Base-by-base conservation (phyloP, 2,888 invertebrate genomes). In the Papilio elwesi region DNA sequence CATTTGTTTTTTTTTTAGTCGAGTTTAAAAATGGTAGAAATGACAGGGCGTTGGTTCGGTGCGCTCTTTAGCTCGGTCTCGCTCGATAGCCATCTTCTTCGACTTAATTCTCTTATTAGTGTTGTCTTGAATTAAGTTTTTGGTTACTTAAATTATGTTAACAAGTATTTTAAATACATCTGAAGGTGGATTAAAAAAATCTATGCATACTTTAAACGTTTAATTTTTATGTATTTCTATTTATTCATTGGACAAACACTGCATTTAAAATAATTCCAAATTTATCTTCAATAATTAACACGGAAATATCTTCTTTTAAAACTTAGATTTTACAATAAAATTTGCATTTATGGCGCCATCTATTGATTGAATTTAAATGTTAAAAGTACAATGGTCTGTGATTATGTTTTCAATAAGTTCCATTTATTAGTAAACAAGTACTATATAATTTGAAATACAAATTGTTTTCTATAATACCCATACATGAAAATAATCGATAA, bases 41-140 rank as follows among this genome's bases (percentile, higher is more conserved):
- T 89, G 92, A 89, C 90, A 88, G 89, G 87, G 87, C 87, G 85
- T 85, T 57, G 57, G 36, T 57, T 85, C 84, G 83, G 81, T 79
- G 85, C 83, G 87, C 83, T 86, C 83, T 82, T 85, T 83, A 76
- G 82, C 81, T 80, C 83, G 87, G 84, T 84, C 79, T 83, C 78
- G 79, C 71, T 78, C 74, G 90, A 90, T 90, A 87, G 85, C 80
- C 79, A 90, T 91, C 89, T 83, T 65, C 71, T 76, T 73, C 80
- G 79, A 81, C 78, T 80, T 80, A 73, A 73, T 82, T 79, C 78
- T 77, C 78, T 80, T 80, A 82, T 83, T 83, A 82, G 83, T 78
- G 81, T 77, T 77, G 79, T 80, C 84, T 83, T 82, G 80, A 83
- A 85, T 85, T 85, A 80, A 81, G 76, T 78, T 82, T 83, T 76